These are phyloP conservation scores for Uropsilus gracilis DNA, from an alignment of 2,113 vertebrate species.

Conservation along the genomic window DNA sequence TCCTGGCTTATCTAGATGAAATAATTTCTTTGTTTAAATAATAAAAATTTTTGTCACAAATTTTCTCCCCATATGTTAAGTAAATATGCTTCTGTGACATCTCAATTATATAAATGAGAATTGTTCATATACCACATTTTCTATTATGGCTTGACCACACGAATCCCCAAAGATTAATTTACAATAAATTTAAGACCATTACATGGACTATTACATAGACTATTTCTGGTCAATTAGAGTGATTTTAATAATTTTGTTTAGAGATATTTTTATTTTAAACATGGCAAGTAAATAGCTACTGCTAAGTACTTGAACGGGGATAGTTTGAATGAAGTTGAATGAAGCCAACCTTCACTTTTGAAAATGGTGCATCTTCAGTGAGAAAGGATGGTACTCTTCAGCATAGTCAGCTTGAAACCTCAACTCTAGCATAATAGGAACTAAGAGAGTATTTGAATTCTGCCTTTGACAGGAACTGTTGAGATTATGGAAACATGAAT, in stretches of 20 bases:
- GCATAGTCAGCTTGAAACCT: background rate
- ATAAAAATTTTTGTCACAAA: background rate
- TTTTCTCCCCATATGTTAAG: conserved; percentile 6
- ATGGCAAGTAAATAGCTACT: background rate
- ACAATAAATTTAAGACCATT: background rate
- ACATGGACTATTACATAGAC: background rate
- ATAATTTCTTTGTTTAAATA: background rate
- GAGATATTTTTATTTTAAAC: conserved; percentile 24
- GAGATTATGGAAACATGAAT: conserved; percentile 96
- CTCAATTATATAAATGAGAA: background rate
- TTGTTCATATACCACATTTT: background rate
- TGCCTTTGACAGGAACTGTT: conserved; percentile 87
- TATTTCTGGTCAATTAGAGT: background rate
- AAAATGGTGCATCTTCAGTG: background rate
- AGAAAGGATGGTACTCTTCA: background rate
- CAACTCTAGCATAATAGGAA: background rate
- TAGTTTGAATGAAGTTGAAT: background rate
- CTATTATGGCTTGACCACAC: background rate
- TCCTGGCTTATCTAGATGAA: background rate
- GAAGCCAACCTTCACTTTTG: background rate
- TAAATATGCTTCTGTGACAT: background rate
- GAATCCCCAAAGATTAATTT: background rate
- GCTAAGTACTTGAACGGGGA: background rate
- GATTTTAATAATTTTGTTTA: conserved; percentile 14
- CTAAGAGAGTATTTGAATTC: background rate